Percentiles rank a stretch among this genome's conserved stretches.
phyloP scores from a whole-genome alignment of 2,797 vertebrate species.

The Microctenopoma steveboyesi region DNA sequence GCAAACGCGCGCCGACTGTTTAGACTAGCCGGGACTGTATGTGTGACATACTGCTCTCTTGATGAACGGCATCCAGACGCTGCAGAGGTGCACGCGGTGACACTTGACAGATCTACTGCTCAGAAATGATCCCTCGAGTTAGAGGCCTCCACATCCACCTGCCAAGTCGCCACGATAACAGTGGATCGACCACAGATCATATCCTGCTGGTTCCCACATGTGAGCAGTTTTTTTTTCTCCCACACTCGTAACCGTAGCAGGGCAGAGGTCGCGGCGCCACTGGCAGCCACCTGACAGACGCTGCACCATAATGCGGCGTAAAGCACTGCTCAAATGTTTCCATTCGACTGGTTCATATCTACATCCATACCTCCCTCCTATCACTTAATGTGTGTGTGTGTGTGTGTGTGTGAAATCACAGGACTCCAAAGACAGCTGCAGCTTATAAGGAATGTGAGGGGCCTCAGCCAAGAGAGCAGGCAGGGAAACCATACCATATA shows the following conservation, averaged over 20 bases:
- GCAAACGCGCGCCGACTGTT: conserved; percentile 60
- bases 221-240: background rate
- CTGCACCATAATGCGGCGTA: conserved; percentile 22
- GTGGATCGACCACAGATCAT: background rate
- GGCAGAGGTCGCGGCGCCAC: conserved; percentile 27
- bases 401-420: conserved; percentile 63
- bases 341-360: conserved; percentile 58
- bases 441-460: conserved; percentile 97
- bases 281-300: conserved; percentile 10
- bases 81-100: conserved; percentile 29
- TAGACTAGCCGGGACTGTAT: conserved; percentile 68
- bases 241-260: conserved; percentile 1
- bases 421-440: conserved; percentile 93
- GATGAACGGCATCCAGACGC: conserved; percentile 61
- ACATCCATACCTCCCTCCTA: conserved; percentile 64
- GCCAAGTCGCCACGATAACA: conserved; percentile 20
- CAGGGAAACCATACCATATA: conserved; percentile 98
- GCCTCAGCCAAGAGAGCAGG: conserved; percentile 88
- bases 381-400: conserved; percentile 50
- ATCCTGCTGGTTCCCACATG: conserved; percentile 5
- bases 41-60: conserved; percentile 62
- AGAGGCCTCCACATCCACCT: conserved; percentile 33
- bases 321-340: conserved; percentile 56
- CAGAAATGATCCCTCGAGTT: conserved; percentile 7
- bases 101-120: conserved; percentile 6